Evolutionary conservation across 1,140 invertebrate species (phyloP).

Genomic region (Phymastichus coffea): DNA sequence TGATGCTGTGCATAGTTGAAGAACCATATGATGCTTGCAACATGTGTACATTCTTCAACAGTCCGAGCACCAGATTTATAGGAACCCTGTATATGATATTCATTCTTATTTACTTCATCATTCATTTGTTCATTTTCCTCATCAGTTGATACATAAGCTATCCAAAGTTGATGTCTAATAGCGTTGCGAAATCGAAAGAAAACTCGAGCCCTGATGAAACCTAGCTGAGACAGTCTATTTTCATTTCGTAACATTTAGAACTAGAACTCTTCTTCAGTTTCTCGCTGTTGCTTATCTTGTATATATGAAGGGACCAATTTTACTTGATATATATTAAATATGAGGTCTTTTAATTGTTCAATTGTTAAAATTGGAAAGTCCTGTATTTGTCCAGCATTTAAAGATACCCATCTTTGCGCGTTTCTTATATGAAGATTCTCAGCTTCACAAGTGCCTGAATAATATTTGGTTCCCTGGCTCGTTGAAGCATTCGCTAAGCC

Average conservation of each 20-base stretch:
- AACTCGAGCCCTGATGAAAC: neutral
- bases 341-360: slow-evolving; percentile 1
- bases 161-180: neutral
- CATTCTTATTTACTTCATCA: too few species aligned
- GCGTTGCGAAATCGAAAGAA: neutral
- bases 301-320: neutral
- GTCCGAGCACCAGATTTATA: neutral
- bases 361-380: slow-evolving; percentile 3
- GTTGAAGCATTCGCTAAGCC: neutral
- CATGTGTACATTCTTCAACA: neutral
- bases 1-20: neutral
- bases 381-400: neutral
- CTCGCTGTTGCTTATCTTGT: neutral
- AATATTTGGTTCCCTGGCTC: neutral
- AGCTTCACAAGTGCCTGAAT: neutral
- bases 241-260: neutral
- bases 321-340: slow-evolving; percentile 12
- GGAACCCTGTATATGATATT: too few species aligned
- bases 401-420: neutral
- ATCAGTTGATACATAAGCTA: neutral
- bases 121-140: neutral
- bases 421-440: neutral
- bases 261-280: neutral
- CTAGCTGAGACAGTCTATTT: neutral
- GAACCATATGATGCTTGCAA: neutral